Evolutionary conservation across 1,140 invertebrate species (phyloP).

Genomic region (Pollicipes pollicipes): DNA sequence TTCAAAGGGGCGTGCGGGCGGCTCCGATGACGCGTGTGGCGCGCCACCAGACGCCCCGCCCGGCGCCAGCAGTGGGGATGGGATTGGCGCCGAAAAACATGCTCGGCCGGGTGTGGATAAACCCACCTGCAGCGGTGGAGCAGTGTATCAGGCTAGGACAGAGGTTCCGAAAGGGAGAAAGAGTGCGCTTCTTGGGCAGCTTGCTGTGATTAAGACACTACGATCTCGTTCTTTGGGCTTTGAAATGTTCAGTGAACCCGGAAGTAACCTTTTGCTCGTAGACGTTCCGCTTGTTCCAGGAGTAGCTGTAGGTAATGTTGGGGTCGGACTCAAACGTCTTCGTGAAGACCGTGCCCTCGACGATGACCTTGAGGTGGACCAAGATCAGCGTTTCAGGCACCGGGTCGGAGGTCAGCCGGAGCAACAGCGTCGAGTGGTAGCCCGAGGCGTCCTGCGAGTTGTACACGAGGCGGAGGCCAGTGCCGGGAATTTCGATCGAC

Average conservation of each 20-base stretch:
- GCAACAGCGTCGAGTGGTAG: conserved; percentile 76
- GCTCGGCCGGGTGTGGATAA: no score
- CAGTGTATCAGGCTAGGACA: no score
- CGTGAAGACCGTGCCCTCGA: conserved; percentile 26
- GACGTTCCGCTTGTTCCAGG: conserved; percentile 92
- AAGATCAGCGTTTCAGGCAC: conserved; percentile 61
- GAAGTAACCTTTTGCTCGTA: conserved; percentile 72
- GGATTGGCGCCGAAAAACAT: no score
- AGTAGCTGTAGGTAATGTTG: conserved; percentile 81
- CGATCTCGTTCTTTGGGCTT: no score
- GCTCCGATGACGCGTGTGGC: neutral
- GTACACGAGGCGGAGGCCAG: conserved; percentile 76
- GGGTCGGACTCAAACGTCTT: conserved; percentile 90
- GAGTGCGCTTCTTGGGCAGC: no score
- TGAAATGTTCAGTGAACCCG: no score
- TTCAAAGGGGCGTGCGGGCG: neutral
- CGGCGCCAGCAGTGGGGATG: no score
- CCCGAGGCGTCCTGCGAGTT: conserved; percentile 78
- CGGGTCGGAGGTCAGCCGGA: conserved; percentile 63
- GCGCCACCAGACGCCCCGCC: no score
- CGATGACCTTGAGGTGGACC: conserved; percentile 44
- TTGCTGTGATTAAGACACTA: no score
- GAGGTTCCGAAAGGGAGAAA: no score
- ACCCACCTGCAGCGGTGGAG: no score
- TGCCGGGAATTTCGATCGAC: conserved; percentile 73